Evolutionary conservation across 1,140 invertebrate genomes (phyloP).

Genomic region (Coenobita brevimanus): DNA sequence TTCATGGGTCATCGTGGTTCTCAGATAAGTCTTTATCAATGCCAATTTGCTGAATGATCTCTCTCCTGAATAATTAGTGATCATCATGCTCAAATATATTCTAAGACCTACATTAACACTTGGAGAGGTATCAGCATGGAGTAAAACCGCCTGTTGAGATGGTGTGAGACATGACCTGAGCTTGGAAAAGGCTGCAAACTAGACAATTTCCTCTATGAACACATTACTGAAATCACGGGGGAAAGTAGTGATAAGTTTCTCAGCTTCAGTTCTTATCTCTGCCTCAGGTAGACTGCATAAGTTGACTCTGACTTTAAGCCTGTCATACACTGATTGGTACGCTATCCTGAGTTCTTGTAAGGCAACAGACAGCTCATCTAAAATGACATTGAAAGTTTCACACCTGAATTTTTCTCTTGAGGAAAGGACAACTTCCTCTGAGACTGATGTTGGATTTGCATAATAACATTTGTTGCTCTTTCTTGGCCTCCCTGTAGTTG

Average conservation of each 20-base stretch:
- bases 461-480: too few species aligned
- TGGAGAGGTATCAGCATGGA: too few species aligned
- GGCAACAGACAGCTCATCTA: too few species aligned
- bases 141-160: neutral
- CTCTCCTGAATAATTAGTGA: neutral
- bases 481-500: too few species aligned
- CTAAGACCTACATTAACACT: neutral
- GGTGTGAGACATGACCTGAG: constrained; percentile 8
- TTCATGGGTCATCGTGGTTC: too few species aligned
- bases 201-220: neutral
- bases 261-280: neutral
- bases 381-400: too few species aligned
- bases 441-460: too few species aligned
- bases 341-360: too few species aligned
- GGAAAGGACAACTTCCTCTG: too few species aligned
- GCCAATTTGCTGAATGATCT: neutral
- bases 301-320: neutral
- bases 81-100: neutral
- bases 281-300: neutral
- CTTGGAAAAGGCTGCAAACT: neutral
- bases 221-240: too few species aligned
- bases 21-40: neutral
- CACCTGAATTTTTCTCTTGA: too few species aligned
- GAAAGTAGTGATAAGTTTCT: too few species aligned
- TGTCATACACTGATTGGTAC: neutral